Percentiles rank a stretch among this genome's conserved stretches.
phyloP scores from a whole-genome alignment of 2,113 vertebrate genomes.

The Phalacrocorax carbo region DNA sequence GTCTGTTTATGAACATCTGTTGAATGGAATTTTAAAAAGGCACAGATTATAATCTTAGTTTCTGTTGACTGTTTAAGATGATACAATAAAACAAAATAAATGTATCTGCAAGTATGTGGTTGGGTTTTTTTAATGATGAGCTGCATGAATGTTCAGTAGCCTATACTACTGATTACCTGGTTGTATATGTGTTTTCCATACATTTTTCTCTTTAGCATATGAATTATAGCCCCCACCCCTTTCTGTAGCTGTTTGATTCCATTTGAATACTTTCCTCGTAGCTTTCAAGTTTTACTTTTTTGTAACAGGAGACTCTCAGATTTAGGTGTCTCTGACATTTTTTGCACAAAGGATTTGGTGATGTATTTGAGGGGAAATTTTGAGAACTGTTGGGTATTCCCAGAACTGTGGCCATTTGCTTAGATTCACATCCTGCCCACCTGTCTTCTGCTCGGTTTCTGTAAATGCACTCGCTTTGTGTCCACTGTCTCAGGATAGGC shows the following conservation, averaged over 20 bases:
- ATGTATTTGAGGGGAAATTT: neutral
- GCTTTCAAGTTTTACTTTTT: neutral
- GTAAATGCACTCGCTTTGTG: neutral
- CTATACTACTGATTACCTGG: neutral
- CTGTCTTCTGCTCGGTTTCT: neutral
- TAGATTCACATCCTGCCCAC: conserved; percentile 12
- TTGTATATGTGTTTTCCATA: neutral
- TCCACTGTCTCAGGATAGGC: neutral
- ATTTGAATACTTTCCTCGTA: neutral
- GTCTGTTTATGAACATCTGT: conserved; percentile 49
- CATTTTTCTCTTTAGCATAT: neutral
- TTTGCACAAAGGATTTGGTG: neutral
- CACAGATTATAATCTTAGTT: conserved; percentile 53
- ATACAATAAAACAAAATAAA: neutral
- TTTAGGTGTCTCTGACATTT: neutral
- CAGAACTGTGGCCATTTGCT: neutral
- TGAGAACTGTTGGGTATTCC: neutral
- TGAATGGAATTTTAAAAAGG: conserved; percentile 60
- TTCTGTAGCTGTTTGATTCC: neutral
- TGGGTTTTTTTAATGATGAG: neutral
- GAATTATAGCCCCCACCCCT: neutral
- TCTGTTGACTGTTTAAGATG: neutral
- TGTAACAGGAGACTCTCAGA: neutral
- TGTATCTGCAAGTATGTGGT: neutral
- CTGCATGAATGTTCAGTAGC: neutral